Evolutionary conservation across 92 coral and sea anemone species (phyloP), one percentile per base, ranked within the genome.

Genomic region (Virgularia gustaviana): DNA sequence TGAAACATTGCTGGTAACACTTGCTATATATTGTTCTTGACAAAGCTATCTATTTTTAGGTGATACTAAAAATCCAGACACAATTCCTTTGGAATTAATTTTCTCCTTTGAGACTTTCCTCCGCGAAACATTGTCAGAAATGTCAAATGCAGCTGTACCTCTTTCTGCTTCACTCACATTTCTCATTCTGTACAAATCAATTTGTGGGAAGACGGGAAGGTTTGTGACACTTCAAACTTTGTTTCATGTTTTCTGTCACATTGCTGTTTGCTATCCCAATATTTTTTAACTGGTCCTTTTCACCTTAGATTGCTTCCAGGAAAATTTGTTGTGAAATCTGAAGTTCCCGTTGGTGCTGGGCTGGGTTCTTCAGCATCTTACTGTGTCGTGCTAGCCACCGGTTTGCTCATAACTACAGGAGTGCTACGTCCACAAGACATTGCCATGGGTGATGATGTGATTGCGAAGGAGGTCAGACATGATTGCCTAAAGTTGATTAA

Each of bases 341-440:
- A 83, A 28, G 77, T 91, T 58, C 97, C 97, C 4, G 71, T 76
- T 63, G 97, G 97, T 2, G 88, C 97, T 55, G 97, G 97, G 33
- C 86, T 91, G 24, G 97, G 97, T 34, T 91, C 97, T 19, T 91
- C 97, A 8, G 96, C 97, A 0, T 74, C 97, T 3, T 91, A 84
- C 81, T 76, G 85, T 47, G 88, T 85, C 8, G 68, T 87, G 33
- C 73, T 91, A 2, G 71, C 81, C 45, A 53, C 96, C 4, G 86
- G 89, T 9, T 62, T 91, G 68, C 84, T 91, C 32, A 66, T 85
- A 7, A 83, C 86, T 27, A 49, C 78, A 33, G 84, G 90, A 24
- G 71, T 20, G 27, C 24, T 58, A n/a, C 31, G 37, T 33, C 58
- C 79, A 25, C 8, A 37, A 30, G 44, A 32, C 27, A 42, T 63